Conservation (phyloP, 2,888 invertebrate species). For the Acleris laterana region DNA sequence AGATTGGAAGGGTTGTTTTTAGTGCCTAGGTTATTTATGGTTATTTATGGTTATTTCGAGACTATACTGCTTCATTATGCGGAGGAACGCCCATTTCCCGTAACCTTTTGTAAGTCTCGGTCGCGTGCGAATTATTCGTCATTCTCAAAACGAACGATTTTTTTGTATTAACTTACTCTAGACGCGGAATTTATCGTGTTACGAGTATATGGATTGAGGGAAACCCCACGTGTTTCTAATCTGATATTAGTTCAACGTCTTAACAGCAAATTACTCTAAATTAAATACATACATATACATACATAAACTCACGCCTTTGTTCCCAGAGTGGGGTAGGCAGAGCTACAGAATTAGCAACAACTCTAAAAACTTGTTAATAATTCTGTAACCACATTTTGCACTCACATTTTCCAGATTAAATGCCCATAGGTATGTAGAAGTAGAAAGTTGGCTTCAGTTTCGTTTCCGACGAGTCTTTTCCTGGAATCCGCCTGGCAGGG, state of each 20-base stretch:
- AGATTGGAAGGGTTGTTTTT: slow-evolving; percentile 26
- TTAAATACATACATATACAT: too few relatives aligned
- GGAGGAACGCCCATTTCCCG: not conserved
- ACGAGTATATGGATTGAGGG: too few relatives aligned
- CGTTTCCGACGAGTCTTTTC: slow-evolving; percentile 44
- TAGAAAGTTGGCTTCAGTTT: slow-evolving; percentile 34
- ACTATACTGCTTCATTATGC: slow-evolving; percentile 9
- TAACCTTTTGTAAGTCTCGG: not conserved
- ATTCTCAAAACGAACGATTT: not conserved
- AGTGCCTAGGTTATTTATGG: slow-evolving; percentile 8
- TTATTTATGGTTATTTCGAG: slow-evolving; percentile 6
- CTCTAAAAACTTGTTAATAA: too few relatives aligned
- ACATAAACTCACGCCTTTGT: too few relatives aligned
- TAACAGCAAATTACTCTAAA: slow-evolving; percentile 6
- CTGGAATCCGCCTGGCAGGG: slow-evolving; percentile 49
- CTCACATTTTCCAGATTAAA: slow-evolving; percentile 25
- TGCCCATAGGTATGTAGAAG: slow-evolving; percentile 16
- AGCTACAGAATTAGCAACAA: too few relatives aligned
- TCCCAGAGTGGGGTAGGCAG: too few relatives aligned
- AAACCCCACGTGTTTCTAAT: not conserved
- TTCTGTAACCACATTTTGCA: too few relatives aligned
- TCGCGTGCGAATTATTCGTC: slow-evolving; percentile 12
- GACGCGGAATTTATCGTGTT: too few relatives aligned
- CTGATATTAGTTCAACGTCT: not conserved
- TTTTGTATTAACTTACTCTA: not conserved